A percentile compares a stretch with the other conserved stretches of the same genome.
Conservation (phyloP, 2,113 vertebrate genomes). For the Tachycineta bicolor region DNA sequence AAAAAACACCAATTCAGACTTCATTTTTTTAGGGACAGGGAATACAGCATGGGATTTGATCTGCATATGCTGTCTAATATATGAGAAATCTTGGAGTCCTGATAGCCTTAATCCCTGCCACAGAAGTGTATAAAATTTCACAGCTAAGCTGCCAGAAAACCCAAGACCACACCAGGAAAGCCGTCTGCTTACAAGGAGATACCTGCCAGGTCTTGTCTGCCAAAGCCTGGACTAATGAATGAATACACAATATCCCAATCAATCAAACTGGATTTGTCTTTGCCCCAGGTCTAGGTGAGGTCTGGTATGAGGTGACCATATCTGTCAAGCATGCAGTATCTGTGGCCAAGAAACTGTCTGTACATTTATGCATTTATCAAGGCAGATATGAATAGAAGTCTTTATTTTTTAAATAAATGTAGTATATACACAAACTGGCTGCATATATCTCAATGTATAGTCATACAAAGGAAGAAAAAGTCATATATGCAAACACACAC, state of each 20-base stretch:
- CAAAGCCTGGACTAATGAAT: conserved; percentile 80
- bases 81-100: conserved; percentile 70
- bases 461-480: not conserved
- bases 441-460: not conserved
- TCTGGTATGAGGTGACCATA: conserved; percentile 81
- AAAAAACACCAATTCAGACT: not conserved
- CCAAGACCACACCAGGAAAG: conserved; percentile 82
- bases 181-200: conserved; percentile 77
- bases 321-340: conserved; percentile 69
- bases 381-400: conserved; percentile 69
- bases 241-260: conserved; percentile 80
- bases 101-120: conserved; percentile 78
- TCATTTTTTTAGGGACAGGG: not conserved
- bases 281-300: conserved; percentile 77
- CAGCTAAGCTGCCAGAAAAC: conserved; percentile 79
- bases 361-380: conserved; percentile 72
- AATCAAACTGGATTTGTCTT: conserved; percentile 80
- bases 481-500: not conserved
- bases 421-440: not conserved
- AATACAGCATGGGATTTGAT: not conserved
- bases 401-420: conserved; percentile 54
- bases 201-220: conserved; percentile 84
- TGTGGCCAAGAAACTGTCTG: conserved; percentile 73
- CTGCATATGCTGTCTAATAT: conserved; percentile 56
- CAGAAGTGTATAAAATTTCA: conserved; percentile 85